Base-by-base conservation (phyloP, 2,888 invertebrate species). In the Trissolcus brochymenae region DNA sequence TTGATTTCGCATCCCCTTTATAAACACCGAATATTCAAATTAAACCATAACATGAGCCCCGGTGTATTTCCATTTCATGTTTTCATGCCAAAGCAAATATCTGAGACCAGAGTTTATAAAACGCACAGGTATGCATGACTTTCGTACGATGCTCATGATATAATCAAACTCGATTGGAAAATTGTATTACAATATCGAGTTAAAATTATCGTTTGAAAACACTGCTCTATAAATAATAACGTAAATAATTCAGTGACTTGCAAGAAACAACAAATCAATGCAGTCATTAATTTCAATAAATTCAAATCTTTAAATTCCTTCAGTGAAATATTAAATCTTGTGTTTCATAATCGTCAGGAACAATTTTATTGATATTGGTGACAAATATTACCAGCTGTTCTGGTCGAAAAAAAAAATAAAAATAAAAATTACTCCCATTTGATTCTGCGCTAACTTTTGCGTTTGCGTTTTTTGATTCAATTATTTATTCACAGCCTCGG, bases 1-100 rank as follows among this genome's bases (percentile, higher is more conserved):
- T 65, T 65, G 35, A 65, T 56, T 65, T 65, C 43, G 55, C 16
- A 55, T 55, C 65, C 19, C 43, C 54, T 64, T 54, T 64, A 64
- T 49, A 65, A 66, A 66, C 50, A 50, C 50, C 56, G 29, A 66
- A 66, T 66, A 66, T 66, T 66, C 65, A 66, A 66, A 66, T 66
- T 50, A 50, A 51, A 56, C 50, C 49, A 66, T 57, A 66, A 66
- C 65, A 56, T 29, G 35, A 29, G 11, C 57, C 14, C 56, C 17
- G 46, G 4, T 21, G 56, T 40, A 66, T 56, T 57, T 66, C 50
- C 65, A 66, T 66, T 57, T 66, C 50, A 50, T 50, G 56, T 66
- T 57, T 66, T 50, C 56, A 50, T 56, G 50, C 50, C 21, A 66
- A 65, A 56, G 65, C 41, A 66, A 66, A 66, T 66, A 66, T 40